A percentile compares a stretch with the other conserved stretches of the same genome.
Evolutionary conservation across 2,888 invertebrate genomes (phyloP).

Genomic region (Zaprionus bogoriensis): DNA sequence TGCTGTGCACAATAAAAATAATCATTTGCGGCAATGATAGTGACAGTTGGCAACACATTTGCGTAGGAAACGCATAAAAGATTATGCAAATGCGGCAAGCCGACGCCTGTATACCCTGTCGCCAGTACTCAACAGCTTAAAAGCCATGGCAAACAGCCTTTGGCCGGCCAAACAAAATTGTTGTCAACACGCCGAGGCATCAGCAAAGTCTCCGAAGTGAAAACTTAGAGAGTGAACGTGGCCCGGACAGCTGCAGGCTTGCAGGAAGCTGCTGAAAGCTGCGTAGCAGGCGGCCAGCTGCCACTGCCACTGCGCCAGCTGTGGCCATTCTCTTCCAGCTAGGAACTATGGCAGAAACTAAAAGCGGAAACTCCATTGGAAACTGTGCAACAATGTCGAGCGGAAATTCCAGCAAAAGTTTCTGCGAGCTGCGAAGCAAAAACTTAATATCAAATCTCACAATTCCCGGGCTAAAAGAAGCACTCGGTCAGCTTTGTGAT

Average conservation of each 20-base stretch:
- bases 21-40: too few relatives aligned
- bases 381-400: constrained; percentile 22
- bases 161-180: too few relatives aligned
- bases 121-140: too few relatives aligned
- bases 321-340: constrained; percentile 6
- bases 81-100: too few relatives aligned
- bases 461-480: neutral
- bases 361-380: constrained; percentile 21
- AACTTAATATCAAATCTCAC: constrained; percentile 8
- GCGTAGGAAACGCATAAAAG: too few relatives aligned
- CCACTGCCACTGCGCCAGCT: constrained; percentile 23
- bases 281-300: too few relatives aligned
- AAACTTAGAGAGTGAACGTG: too few relatives aligned
- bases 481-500: constrained; percentile 4
- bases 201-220: too few relatives aligned
- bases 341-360: constrained; percentile 25
- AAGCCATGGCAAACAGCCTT: neutral
- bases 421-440: neutral
- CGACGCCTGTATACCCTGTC: too few relatives aligned
- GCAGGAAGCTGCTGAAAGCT: constrained; percentile 2
- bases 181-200: too few relatives aligned
- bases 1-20: too few relatives aligned
- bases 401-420: constrained; percentile 17
- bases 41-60: too few relatives aligned
- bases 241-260: neutral